Conservation (phyloP, 2,113 vertebrate species). For the Passer montanus region DNA sequence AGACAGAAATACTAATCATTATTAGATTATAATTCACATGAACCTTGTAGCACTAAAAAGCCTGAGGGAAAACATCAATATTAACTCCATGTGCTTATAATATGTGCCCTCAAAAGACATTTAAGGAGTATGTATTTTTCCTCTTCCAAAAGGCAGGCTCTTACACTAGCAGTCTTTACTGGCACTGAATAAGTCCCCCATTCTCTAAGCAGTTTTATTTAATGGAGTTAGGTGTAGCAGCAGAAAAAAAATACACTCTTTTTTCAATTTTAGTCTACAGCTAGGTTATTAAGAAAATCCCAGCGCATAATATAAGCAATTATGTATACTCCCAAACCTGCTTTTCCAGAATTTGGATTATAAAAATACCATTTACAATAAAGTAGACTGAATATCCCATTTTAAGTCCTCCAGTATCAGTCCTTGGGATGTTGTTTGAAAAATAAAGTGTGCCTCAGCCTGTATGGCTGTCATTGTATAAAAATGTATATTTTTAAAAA, state of each 20-base stretch:
- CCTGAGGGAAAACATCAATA: not conserved
- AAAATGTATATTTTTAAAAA: not conserved
- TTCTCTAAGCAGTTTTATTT: conserved; percentile 11
- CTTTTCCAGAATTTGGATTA: conserved; percentile 1
- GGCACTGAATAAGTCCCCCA: not conserved
- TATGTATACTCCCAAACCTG: not conserved
- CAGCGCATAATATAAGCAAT: not conserved
- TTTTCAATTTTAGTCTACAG: not conserved
- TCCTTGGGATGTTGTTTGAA: not conserved
- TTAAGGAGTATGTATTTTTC: not conserved
- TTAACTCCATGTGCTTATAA: not conserved
- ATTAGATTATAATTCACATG: conserved; percentile 12
- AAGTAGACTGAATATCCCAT: not conserved
- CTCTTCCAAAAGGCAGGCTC: not conserved
- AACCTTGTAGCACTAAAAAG: not conserved
- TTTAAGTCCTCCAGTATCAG: not conserved
- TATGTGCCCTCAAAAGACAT: not conserved
- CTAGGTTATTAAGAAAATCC: not conserved
- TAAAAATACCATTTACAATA: not conserved
- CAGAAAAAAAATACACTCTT: not conserved
- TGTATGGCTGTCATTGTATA: not conserved
- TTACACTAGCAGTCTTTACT: not conserved
- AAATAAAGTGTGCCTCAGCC: not conserved
- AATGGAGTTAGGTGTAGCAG: not conserved
- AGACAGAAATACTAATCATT: conserved; percentile 16